Percentiles rank a stretch among this genome's conserved stretches.
Conservation (phyloP, 2,113 vertebrate species). For the Pachycephala philippinensis region DNA sequence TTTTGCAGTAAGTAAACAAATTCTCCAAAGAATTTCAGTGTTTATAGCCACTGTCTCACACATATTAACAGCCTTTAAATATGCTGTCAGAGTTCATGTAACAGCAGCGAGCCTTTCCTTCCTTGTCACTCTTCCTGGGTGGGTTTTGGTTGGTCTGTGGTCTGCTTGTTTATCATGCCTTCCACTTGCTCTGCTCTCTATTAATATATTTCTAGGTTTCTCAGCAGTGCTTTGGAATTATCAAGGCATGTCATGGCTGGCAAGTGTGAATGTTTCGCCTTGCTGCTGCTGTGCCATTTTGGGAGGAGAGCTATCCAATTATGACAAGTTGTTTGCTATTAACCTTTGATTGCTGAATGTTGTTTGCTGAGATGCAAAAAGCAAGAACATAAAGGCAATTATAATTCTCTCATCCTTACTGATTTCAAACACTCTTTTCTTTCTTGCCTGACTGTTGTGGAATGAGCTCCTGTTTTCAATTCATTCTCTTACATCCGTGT, state of each 20-base stretch:
- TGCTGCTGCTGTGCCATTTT: slow-evolving; percentile 1
- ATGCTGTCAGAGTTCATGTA: background rate
- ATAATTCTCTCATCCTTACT: slow-evolving; percentile 36
- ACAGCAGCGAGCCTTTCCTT: background rate
- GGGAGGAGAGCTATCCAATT: slow-evolving; percentile 19
- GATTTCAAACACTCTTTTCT: background rate
- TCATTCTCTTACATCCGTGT: background rate
- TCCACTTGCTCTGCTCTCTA: background rate
- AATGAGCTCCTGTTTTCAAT: slow-evolving; percentile 16
- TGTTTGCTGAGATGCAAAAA: slow-evolving; percentile 25
- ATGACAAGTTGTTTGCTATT: slow-evolving; percentile 40
- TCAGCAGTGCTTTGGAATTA: background rate
- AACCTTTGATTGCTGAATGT: slow-evolving; percentile 35
- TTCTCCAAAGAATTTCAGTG: background rate
- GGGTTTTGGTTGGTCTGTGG: background rate
- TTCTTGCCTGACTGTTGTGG: background rate
- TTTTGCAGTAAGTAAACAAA: background rate
- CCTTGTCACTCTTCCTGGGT: background rate
- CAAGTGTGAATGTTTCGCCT: background rate
- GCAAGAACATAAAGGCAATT: slow-evolving; percentile 35
- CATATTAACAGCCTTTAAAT: background rate
- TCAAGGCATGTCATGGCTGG: background rate
- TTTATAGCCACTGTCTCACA: background rate
- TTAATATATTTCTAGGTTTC: background rate
- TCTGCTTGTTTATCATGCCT: background rate